Base-by-base conservation (phyloP, 2,888 invertebrate genomes). In the Platycnemis pennipes region DNA sequence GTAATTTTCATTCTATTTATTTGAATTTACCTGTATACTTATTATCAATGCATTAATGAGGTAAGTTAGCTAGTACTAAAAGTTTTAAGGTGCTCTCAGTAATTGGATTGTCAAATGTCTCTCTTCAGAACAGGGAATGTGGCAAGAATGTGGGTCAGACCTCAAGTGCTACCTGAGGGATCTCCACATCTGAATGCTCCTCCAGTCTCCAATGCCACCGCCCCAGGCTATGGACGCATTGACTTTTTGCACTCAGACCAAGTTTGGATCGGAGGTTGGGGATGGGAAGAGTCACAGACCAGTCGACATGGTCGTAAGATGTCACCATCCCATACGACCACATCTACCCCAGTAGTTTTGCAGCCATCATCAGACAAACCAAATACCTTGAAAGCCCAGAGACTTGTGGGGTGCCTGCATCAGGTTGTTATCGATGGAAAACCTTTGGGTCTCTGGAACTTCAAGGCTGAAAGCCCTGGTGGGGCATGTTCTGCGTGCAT, bases 381-480 rank as follows among this genome's bases (percentile, higher is more conserved):
- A 89, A 96, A 97, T 11, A 97, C 96, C 42, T 88, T 86, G 37
- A 94, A 69, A 88, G 95, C 95, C 45, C 96, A 96, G 8, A 98
- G 98, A 0, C 96, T 98, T 45, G 97, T 98, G 31, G 99, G 98
- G 0, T 99, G 99, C 95, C 97, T 99, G 16, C 98, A 99, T 96
- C 98, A 98, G 95, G 97, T 99, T 1, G 97, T 97, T 13, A 97
- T 98, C 22, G 98, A 99, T 96, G 98, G 98, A 46, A 97, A 97
- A 94, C 98, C 97, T 0, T 96, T 99, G 85, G 99, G 99, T 0
- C 97, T 99, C 19, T 99, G 99, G 99, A 98, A 99, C 96, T 99
- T 99, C 96, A 96, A 97, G 0, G 97, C 97, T 0, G 98, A 98
- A 94, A 97, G 97, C 0, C 97, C 97, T 5, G 97, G 97, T 3